Evolutionary conservation across 2,888 invertebrate species (phyloP), one percentile per base, ranked within the genome.

Genomic region (Phanerotoma sp.): DNA sequence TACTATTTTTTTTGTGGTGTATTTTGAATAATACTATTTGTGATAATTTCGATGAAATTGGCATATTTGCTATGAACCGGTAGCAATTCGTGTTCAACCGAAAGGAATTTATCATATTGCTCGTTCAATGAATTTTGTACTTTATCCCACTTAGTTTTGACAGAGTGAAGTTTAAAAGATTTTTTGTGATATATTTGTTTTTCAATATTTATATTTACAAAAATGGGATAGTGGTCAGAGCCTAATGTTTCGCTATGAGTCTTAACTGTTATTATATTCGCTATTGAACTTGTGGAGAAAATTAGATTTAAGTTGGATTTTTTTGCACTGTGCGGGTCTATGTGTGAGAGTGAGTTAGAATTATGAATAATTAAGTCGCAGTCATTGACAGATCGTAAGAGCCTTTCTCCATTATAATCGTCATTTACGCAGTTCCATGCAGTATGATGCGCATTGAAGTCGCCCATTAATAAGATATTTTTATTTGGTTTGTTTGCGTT

Each of bases 181-280:
- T 41, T 28, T 41, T 16, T 50, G 10, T n/a, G 11, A 30, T 50
- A 50, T 3, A 11, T 22, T 15, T 41, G n/a, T 41, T 50, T 49
- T 20, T 15, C 28, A 3, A 16, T 16, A 5, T 35, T 9, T 16
- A 41, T n/a, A 21, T 25, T 15, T 18, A 51, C 9, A 25, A 4
- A n/a, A 3, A 52, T 13, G 5, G 25, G 52, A 25, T 35, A 46
- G 16, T 52, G 37, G 28, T 52, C 38, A 3, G 45, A 52, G 18
- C 52, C 45, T n/a, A n/a, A 46, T 3, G 44, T 45, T 28, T 46
- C 45, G 18, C 9, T 3, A 25, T 25, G 25, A 7, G 25, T 25
- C 9, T 5, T 25, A 9, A 25, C 25, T 5, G 7, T 25, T 5
- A 25, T 9, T 25, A 7, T 3, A 3, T 25, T 9, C 3, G 25